Evolutionary conservation across 2,113 vertebrate species (phyloP), one percentile per base, ranked within the genome.

Genomic region (Lanius ludovicianus): DNA sequence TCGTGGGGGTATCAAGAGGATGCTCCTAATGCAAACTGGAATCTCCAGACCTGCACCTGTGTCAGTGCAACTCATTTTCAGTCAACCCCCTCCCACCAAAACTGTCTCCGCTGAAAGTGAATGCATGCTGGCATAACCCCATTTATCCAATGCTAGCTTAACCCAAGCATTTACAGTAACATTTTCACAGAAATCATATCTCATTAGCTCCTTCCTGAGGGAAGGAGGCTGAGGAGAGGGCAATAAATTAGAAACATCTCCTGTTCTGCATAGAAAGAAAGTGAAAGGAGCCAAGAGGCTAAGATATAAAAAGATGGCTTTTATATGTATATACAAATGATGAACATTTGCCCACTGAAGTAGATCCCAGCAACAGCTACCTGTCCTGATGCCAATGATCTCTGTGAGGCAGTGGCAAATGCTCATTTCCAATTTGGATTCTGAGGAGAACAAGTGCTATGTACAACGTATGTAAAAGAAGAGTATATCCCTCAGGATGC

Each of bases 291-390:
- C 25, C 31, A 83, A 83, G 79, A 93, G 71, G 87, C 15, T 47
- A 63, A 82, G 63, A 62, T 74, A 76, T 15, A 95, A 76, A 87
- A 90, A 73, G 57, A 88, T 83, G 87, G 87, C 85, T 94, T 95
- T 95, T 90, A 17, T 35, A 76, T 23, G n/a, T 55, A 50, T 60
- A 28, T 31, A 55, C 46, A 90, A 63, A 6, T 18, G 62, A 83
- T 69, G 41, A 80, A 70, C 81, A 67, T 69, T 77, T 80, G 88
- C 75, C 85, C 55, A 52, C 63, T 30, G 55, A 90, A 83, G 41
- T 5, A 74, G 63, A 91, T 63, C 50, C 75, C 63, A 94, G 69
- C 46, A 71, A 64, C 55, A 91, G 81, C 55, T 46, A 42, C 63
- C 53, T 62, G 46, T 73, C 62, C 76, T 70, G 52, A 78, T 17